phyloP scores from a whole-genome alignment of 2,888 invertebrate species.

The Hemithea aestivaria region DNA sequence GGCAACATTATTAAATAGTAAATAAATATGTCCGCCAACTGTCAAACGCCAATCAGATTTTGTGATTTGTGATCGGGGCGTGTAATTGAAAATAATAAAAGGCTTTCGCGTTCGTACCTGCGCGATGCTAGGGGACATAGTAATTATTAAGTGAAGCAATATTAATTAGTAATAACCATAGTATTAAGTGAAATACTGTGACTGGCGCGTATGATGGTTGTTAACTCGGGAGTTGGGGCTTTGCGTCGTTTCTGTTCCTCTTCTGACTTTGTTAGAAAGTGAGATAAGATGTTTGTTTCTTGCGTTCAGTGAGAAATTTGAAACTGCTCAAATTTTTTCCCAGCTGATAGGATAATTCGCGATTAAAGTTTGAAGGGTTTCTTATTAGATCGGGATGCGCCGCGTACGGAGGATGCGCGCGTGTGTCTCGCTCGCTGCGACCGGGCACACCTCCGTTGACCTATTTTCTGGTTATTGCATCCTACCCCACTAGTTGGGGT shows the following conservation, averaged over 20 bases:
- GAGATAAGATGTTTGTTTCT: constrained; percentile 45
- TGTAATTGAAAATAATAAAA: constrained; percentile 8
- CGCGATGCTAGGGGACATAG: constrained; percentile 5
- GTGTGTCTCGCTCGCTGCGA: constrained; percentile 60
- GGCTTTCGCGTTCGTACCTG: constrained; percentile 1
- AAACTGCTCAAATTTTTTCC: constrained; percentile 31
- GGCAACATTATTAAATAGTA: constrained; percentile 43
- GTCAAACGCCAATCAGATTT: constrained; percentile 20
- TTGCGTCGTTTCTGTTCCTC: constrained; percentile 56
- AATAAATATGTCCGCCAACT: constrained; percentile 69
- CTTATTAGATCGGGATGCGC: constrained; percentile 53
- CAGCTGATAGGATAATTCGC: constrained; percentile 29
- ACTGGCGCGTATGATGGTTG: constrained; percentile 54
- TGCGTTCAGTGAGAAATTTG: constrained; percentile 24
- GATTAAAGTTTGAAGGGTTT: constrained; percentile 51
- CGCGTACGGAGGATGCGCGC: constrained; percentile 50
- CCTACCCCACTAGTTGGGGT: constrained; percentile 68
- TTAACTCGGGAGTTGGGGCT: constrained; percentile 54
- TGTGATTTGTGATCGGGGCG: constrained; percentile 21
- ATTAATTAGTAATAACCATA: too few relatives aligned
- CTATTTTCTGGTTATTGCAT: constrained; percentile 78
- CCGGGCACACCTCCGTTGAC: constrained; percentile 77
- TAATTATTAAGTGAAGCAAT: not conserved
- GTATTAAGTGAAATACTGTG: constrained; percentile 52
- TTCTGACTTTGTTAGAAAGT: constrained; percentile 52